Base-by-base conservation (phyloP, 2,797 vertebrate species). In the Arctocebus calabarensis region DNA sequence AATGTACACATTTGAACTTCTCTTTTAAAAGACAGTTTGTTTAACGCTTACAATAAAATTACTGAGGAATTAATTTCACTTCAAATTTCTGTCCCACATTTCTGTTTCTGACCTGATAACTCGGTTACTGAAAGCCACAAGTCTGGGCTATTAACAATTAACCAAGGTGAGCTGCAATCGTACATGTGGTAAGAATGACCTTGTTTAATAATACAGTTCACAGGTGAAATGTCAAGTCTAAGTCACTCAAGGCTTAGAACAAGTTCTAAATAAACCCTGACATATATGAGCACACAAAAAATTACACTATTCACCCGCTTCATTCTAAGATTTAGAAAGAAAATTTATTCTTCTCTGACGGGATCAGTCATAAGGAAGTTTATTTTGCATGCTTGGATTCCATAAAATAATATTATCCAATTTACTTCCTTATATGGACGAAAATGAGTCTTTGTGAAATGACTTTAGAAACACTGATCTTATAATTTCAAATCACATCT, bases 301-400 rank as follows among this genome's bases (percentile, higher is more conserved):
- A 73, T 40, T 66, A 48, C 19, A 61, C 14, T 61, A 55, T 52
- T 87, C 45, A n/a, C 25, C 17, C 82, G 84, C 17, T 75, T 81
- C 43, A 52, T 70, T 92, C 62, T 89, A 92, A 29, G 95, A 96
- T 96, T 97, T 97, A 89, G 90, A 97, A 97, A 55, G 89, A 94
- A 97, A 84, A 93, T 97, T 81, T 74, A 73, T 95, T 97, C 94
- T 97, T 96, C 90, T 87, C 79, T 97, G 97, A 89, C 55, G 92
- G 90, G 78, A 95, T 68, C 77, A 94, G 93, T 89, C 68, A 95
- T 74, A 97, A 97, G 97, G 97, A 98, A 98, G 98, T 98, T 98
- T 98, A 87, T 96, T 98, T 97, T 98, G 79, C 91, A 90, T 88
- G 94, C 77, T 97, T 93, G 57, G 59, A 93, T 97, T 97, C 97